A percentile compares a stretch with the other conserved stretches of the same genome.
Conservation (phyloP, 2,797 vertebrate genomes). For the Urocyon cinereoargenteus region DNA sequence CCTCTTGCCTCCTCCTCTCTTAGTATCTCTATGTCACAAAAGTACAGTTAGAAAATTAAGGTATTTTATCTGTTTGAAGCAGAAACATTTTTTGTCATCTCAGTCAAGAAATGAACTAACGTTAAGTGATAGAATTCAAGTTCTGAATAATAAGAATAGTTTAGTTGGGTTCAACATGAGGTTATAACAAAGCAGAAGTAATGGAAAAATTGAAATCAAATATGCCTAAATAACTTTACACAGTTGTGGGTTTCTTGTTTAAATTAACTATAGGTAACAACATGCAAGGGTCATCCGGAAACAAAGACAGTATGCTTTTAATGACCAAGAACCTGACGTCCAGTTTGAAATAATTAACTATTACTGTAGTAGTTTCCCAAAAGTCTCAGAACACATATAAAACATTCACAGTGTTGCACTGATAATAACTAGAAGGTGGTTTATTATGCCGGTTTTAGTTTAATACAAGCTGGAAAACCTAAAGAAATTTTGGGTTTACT, state of each 20-base stretch:
- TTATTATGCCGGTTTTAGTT: background rate
- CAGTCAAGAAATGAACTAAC: conserved; percentile 58
- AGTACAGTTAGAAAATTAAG: conserved; percentile 57
- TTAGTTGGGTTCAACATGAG: conserved; percentile 58
- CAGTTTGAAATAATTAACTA: conserved; percentile 29
- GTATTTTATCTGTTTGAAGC: conserved; percentile 81
- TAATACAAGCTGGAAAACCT: background rate
- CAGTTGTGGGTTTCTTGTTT: background rate
- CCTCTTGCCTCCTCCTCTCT: conserved; percentile 15
- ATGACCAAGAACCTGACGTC: conserved; percentile 32
- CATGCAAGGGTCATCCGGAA: conserved; percentile 25
- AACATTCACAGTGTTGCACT: background rate
- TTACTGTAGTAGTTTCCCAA: background rate
- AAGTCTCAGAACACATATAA: background rate
- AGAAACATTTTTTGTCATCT: conserved; percentile 79
- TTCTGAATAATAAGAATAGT: conserved; percentile 67
- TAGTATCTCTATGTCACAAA: conserved; percentile 46
- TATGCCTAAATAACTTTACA: background rate
- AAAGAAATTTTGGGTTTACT: background rate
- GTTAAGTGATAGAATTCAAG: conserved; percentile 47
- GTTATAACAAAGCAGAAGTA: conserved; percentile 54
- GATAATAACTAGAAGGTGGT: background rate
- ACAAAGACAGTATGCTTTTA: background rate
- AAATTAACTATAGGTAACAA: conserved; percentile 41
- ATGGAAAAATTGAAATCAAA: conserved; percentile 54